These are phyloP conservation scores for Poecilia wingei DNA, from an alignment of 2,797 vertebrate species.

Conservation along the genomic window DNA sequence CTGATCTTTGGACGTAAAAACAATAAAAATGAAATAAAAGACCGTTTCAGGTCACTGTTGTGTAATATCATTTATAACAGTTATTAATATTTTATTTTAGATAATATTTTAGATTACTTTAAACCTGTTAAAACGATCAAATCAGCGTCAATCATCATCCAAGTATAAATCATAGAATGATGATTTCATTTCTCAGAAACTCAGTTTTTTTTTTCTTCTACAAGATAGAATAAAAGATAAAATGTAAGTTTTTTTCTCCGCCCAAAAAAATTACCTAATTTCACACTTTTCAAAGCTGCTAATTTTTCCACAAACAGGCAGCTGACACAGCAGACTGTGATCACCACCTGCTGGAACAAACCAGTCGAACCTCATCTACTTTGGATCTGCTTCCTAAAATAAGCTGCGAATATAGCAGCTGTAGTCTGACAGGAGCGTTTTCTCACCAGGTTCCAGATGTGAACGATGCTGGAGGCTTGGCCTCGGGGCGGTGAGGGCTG, in stretches of 20 bases:
- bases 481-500: conserved; percentile 88
- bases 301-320: neutral
- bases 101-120: too few species aligned
- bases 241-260: neutral
- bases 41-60: too few species aligned
- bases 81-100: too few species aligned
- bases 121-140: neutral
- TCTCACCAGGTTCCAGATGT: conserved; percentile 89
- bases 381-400: neutral
- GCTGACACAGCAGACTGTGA: neutral
- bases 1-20: too few species aligned
- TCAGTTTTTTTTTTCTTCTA: neutral
- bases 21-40: too few species aligned
- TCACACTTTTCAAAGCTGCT: neutral
- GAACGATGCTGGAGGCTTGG: conserved; percentile 89
- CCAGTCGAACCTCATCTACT: neutral
- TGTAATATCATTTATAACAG: too few species aligned
- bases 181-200: neutral
- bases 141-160: neutral
- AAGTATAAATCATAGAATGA: neutral
- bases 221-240: neutral
- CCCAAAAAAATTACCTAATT: neutral
- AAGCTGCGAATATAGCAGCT: neutral
- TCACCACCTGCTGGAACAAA: neutral
- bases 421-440: neutral